Evolutionary conservation across 2,113 vertebrate genomes (phyloP).

Genomic region (Carettochelys insculpta): DNA sequence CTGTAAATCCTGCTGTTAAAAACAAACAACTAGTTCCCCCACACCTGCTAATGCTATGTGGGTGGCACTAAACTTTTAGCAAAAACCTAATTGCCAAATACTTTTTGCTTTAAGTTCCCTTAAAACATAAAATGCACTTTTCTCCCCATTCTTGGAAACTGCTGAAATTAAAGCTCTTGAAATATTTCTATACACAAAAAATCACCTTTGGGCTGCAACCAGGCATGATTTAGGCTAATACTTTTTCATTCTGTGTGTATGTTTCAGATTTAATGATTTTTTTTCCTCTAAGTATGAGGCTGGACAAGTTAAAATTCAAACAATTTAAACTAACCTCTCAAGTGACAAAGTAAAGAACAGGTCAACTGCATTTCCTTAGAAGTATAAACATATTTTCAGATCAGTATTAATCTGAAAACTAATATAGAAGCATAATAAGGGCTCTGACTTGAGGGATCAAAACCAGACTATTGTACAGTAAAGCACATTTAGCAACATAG

Average conservation of each 20-base stretch:
- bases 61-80: not conserved
- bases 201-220: not conserved
- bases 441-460: not conserved
- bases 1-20: not conserved
- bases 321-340: not conserved
- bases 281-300: not conserved
- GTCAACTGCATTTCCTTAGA: not conserved
- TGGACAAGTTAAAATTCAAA: not conserved
- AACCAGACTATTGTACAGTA: rapidly evolving
- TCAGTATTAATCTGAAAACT: too few relatives aligned
- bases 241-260: rapidly evolving
- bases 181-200: not conserved
- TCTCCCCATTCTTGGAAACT: not conserved
- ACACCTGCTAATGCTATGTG: too few relatives aligned
- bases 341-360: not conserved
- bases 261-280: not conserved
- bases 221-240: not conserved
- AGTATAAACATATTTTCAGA: too few relatives aligned
- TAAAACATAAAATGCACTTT: rapidly evolving
- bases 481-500: not conserved
- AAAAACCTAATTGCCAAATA: not conserved
- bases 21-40: too few relatives aligned
- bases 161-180: rapidly evolving
- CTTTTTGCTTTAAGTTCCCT: rapidly evolving
- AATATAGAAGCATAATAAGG: not conserved